Conservation (phyloP, 2,888 invertebrate species). For the Resseliella maxima region DNA sequence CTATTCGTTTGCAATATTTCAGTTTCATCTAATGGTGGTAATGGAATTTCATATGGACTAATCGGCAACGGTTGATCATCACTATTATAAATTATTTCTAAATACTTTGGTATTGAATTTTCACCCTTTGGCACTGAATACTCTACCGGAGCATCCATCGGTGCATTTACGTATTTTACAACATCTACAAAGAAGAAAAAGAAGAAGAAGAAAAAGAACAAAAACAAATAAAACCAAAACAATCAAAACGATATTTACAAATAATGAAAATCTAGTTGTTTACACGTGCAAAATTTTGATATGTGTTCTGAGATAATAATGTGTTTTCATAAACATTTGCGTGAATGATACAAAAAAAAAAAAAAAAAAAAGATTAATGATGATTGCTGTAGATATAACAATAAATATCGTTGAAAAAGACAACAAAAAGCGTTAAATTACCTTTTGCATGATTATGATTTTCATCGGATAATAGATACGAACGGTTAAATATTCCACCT, state of each 20-base stretch:
- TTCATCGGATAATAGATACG: slow-evolving; percentile 79
- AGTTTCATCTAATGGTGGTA: slow-evolving; percentile 56
- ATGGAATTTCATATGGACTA: slow-evolving; percentile 61
- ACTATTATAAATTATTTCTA: slow-evolving; percentile 75
- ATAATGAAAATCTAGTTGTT: too few species aligned
- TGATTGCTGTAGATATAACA: neutral
- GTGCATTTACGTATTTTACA: slow-evolving; percentile 56
- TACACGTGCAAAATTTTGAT: too few species aligned
- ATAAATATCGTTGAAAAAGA: neutral
- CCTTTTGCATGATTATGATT: slow-evolving; percentile 73
- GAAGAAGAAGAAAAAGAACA: slow-evolving; percentile 45
- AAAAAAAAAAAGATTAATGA: neutral
- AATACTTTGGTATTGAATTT: slow-evolving; percentile 70
- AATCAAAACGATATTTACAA: too few species aligned
- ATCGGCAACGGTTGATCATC: slow-evolving; percentile 61
- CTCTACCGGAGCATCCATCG: slow-evolving; percentile 60
- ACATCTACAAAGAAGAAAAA: slow-evolving; percentile 56
- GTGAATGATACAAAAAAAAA: neutral
- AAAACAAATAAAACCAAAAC: too few species aligned
- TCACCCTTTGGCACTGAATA: slow-evolving; percentile 59
- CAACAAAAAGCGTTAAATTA: slow-evolving; percentile 61
- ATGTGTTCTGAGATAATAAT: too few species aligned
- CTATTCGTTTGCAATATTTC: neutral
- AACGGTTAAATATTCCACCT: slow-evolving; percentile 80
- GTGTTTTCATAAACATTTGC: too few species aligned